Evolutionary conservation across 1,140 invertebrate species (phyloP), one percentile per base, ranked within the genome.

Genomic region (Kradibia gibbosae): DNA sequence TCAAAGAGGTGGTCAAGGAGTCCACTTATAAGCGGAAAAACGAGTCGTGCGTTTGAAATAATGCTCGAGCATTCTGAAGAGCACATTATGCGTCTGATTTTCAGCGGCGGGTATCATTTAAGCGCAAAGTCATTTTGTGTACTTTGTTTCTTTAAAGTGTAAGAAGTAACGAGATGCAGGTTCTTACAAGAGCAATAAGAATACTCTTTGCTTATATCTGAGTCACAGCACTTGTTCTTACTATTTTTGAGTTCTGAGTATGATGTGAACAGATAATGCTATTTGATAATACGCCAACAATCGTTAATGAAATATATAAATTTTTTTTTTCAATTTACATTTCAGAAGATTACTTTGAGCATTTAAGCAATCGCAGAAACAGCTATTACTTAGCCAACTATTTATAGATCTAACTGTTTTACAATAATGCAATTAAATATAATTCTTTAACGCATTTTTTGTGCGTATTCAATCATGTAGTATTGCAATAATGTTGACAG

Each of bases 11-110:
- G 36, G n/a, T 7, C 28, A 70, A 67, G 15, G 25, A 67, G 17
- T 31, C 67, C 1, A 36, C 77, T 0, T 25, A n/a, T 10, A 45
- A 3, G 7, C 15, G 34, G 7, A 81, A 81, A 28, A 77, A 34
- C 60, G 80, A 81, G 34, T 81, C 72, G 0, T 67, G 28, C 57
- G 77, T 78, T 13, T 78, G 65, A 71, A 0, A 4, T 8, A 22
- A n/a, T 45, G 20, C 39, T 62, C 17, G 31, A 36, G 13, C 34
- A 28, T 0, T 60, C 8, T 28, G 31, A 31, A 0, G 31, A 31
- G 31, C 5, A 31, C 31, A 7, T 60, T 60, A n/a, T n/a, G n/a
- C n/a, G n/a, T n/a, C n/a, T n/a, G n/a, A n/a, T n/a, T n/a, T n/a
- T n/a, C 45, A 48, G 45, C 45, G 8, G 7, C 45, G 45, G 45